Conservation (phyloP, 2,113 vertebrate genomes). For the Sialia sialis region DNA sequence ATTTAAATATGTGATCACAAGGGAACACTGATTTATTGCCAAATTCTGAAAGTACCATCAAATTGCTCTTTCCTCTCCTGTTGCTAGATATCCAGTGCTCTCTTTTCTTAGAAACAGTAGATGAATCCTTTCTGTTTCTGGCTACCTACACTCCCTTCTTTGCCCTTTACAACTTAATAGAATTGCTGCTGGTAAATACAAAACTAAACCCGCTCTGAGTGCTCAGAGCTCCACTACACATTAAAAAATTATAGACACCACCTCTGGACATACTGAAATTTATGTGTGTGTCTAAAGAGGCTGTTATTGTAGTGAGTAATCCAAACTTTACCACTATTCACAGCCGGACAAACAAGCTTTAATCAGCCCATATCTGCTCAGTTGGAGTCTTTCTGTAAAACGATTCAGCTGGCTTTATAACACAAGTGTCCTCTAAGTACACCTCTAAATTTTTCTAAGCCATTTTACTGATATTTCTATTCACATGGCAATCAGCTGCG, state of each 20-base stretch:
- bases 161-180: constrained; percentile 69
- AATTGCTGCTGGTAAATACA: constrained; percentile 69
- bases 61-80: not conserved
- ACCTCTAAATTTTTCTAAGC: constrained; percentile 41
- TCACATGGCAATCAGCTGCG: constrained; percentile 22
- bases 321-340: constrained; percentile 60
- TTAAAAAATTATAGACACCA: constrained; percentile 71
- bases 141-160: constrained; percentile 16
- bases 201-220: constrained; percentile 62
- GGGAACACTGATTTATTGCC: not conserved
- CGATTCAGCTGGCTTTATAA: constrained; percentile 31
- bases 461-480: constrained; percentile 52
- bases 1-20: not conserved
- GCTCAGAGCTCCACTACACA: constrained; percentile 37
- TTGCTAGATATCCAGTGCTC: not conserved
- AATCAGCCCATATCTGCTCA: constrained; percentile 33
- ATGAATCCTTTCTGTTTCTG: constrained; percentile 58
- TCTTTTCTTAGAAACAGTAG: constrained; percentile 47
- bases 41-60: not conserved
- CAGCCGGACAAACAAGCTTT: constrained; percentile 47
- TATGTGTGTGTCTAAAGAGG: constrained; percentile 62
- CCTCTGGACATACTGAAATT: constrained; percentile 65
- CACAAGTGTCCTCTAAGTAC: constrained; percentile 30
- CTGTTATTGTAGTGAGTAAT: constrained; percentile 51
- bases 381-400: constrained; percentile 24